phyloP scores from a whole-genome alignment of 2,797 vertebrate genomes.

The Notolepis coatsorum region DNA sequence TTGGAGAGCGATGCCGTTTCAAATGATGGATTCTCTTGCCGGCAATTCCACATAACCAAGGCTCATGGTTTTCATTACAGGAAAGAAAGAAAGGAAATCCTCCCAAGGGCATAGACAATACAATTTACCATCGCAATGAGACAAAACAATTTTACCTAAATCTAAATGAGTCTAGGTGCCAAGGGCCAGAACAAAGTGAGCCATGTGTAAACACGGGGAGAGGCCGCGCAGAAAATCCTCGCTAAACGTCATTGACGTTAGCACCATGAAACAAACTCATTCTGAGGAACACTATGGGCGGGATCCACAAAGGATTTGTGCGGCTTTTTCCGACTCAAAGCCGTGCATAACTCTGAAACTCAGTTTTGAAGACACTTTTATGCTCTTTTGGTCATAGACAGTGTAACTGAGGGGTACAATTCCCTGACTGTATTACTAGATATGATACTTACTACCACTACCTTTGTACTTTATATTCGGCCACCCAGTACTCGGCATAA shows the following conservation, averaged over 20 bases:
- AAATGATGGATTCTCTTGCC: slow-evolving; percentile 36
- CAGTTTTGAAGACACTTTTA: too few species aligned
- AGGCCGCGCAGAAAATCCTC: slow-evolving; percentile 32
- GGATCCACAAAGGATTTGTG: too few species aligned
- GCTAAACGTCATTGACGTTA: slow-evolving; percentile 17
- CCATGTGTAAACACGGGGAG: neutral
- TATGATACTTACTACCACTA: too few species aligned
- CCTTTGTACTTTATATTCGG: too few species aligned
- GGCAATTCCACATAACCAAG: slow-evolving; percentile 19
- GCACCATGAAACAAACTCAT: slow-evolving; percentile 19
- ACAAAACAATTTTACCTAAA: slow-evolving; percentile 54
- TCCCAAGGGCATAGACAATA: slow-evolving; percentile 32
- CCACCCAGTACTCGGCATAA: too few species aligned
- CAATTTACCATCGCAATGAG: too few species aligned
- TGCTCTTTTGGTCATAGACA: too few species aligned
- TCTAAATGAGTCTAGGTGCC: slow-evolving; percentile 49
- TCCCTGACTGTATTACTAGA: too few species aligned
- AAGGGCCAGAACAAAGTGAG: slow-evolving; percentile 49
- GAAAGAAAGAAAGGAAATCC: slow-evolving; percentile 15
- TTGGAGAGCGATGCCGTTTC: slow-evolving; percentile 30
- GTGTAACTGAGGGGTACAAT: too few species aligned
- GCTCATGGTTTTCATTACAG: slow-evolving; percentile 35
- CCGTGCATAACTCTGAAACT: too few species aligned
- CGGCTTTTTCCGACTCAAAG: too few species aligned
- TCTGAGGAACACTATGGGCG: slow-evolving; percentile 9